Evolutionary conservation across 2,888 invertebrate genomes (phyloP), one percentile per base, ranked within the genome.

Genomic region (Caprella mutica): DNA sequence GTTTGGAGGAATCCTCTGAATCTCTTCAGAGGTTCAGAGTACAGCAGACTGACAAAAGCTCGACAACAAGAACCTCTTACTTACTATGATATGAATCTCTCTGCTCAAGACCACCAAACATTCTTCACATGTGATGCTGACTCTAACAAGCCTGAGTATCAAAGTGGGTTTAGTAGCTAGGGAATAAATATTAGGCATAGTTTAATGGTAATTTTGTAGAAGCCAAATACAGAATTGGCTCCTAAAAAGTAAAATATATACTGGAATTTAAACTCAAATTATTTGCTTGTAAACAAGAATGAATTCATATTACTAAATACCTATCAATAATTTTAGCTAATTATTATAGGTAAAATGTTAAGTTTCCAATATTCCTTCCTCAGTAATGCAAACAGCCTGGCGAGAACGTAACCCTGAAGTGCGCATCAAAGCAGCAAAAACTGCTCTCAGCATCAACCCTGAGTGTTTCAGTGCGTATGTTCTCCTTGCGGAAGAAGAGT

Each of bases 51-150:
- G 72, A 88, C 86, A 72, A 85, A 85, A 81, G 83, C 85, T 0
- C 89, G 89, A 1, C 85, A 85, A 67, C 89, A 91, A 70, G 93
- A 97, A 67, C 94, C 97, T 0, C 78, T 97, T 42, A 97, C 97
- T 0, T 97, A 92, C 75, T 94, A 97, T 73, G 97, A 98, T 71
- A 96, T 97, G 96, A 98, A 97, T 74, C 77, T 97, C 43, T 93
- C 94, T 0, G 96, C 97, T 21, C 96, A 97, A 76, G 97, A 97
- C 75, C 97, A 98, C 74, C 96, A 96, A 73, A 91, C 89, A 4
- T 90, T 91, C 74, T 92, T 93, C 71, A 91, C 89, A 0, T 90
- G 91, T 73, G 91, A 92, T 72, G 84, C 83, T 48, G 91, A 93
- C 73, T 80, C 80, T 1, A 86, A 86, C 30, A 65, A 65, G 46